These are phyloP conservation scores for Clanis bilineata DNA, from an alignment of 2,888 invertebrate species.

Conservation along the genomic window DNA sequence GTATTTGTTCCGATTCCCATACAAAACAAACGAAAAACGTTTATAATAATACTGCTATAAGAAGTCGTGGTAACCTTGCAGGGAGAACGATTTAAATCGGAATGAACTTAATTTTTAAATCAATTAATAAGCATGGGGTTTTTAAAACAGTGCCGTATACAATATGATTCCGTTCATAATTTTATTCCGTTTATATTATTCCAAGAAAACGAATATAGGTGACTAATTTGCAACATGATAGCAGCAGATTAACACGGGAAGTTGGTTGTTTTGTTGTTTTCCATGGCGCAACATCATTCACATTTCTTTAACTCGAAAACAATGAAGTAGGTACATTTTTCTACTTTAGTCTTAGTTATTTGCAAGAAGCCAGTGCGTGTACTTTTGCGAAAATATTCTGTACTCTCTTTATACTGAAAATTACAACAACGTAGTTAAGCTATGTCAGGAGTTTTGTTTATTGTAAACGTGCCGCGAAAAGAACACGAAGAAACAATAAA, in stretches of 20 bases:
- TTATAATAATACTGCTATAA: too few species aligned
- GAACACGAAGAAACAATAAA: slow-evolving; percentile 66
- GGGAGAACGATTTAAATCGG: too few species aligned
- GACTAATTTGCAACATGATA: slow-evolving; percentile 20
- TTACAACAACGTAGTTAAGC: background rate
- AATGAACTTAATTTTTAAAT: too few species aligned
- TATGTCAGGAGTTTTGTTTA: slow-evolving; percentile 83
- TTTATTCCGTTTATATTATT: too few species aligned
- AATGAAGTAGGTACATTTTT: background rate
- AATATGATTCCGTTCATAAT: too few species aligned
- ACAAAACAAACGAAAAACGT: too few species aligned
- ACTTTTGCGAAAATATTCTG: background rate
- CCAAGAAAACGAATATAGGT: background rate
- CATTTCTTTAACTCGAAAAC: background rate
- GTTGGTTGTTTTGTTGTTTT: slow-evolving; percentile 48
- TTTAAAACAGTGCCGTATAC: too few species aligned
- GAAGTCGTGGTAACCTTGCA: too few species aligned
- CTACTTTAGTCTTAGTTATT: background rate
- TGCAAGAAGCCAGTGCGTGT: background rate
- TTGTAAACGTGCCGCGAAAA: slow-evolving; percentile 81
- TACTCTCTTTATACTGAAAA: background rate
- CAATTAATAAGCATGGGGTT: too few species aligned
- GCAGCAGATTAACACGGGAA: slow-evolving; percentile 37
- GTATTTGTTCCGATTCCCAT: too few species aligned
- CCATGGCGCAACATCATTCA: slow-evolving; percentile 23